Conservation (phyloP, 2,113 vertebrate species). For the Phycodurus eques region DNA sequence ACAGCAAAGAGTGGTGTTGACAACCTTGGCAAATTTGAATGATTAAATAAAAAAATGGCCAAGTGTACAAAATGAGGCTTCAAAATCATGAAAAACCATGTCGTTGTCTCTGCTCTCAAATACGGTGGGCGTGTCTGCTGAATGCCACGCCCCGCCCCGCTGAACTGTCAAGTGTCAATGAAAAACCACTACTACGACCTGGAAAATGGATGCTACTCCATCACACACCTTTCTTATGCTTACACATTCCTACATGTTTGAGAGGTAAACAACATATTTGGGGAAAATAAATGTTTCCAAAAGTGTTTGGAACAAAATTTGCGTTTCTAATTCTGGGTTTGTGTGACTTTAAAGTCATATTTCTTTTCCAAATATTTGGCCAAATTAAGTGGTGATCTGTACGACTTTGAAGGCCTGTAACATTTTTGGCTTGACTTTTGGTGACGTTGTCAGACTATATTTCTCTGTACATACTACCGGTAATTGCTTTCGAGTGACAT, state of each 20-base stretch:
- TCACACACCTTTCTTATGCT: too few species aligned
- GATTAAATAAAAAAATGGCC: too few species aligned
- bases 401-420: neutral
- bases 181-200: too few species aligned
- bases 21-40: neutral
- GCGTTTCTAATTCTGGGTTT: neutral
- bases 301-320: too few species aligned
- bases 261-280: neutral
- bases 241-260: too few species aligned
- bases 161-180: too few species aligned
- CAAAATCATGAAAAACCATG: too few species aligned
- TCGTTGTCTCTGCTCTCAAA: too few species aligned
- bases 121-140: too few species aligned
- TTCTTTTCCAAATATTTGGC: neutral
- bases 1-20: neutral
- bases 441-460: neutral
- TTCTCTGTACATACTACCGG: neutral
- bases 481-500: neutral
- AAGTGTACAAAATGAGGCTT: too few species aligned
- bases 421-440: neutral
- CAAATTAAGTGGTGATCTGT: neutral
- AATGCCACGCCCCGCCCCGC: too few species aligned
- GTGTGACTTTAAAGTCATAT: neutral
- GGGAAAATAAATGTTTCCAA: neutral
- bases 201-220: too few species aligned